These are phyloP conservation scores for Operophtera brumata DNA, from an alignment of 2,888 invertebrate species.

Conservation along the genomic window DNA sequence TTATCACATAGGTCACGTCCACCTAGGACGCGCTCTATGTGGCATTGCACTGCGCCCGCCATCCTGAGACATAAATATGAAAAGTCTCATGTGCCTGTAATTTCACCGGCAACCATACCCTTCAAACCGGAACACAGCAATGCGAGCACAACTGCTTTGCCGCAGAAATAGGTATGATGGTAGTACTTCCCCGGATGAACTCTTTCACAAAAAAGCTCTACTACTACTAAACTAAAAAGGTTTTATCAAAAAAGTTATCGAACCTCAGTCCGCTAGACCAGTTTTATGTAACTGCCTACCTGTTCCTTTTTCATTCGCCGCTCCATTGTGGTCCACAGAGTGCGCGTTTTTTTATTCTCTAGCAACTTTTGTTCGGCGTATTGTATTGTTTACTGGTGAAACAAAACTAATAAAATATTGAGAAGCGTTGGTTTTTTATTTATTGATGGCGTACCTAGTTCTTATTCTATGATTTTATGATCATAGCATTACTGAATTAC, in stretches of 20 bases:
- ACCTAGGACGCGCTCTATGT: too few species aligned
- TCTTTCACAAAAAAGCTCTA: too few species aligned
- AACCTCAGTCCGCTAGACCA: conserved; percentile 42
- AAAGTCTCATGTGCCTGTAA: too few species aligned
- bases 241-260: conserved; percentile 36
- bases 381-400: conserved; percentile 9
- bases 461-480: conserved; percentile 15
- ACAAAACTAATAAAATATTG: conserved; percentile 33
- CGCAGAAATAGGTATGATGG: too few species aligned
- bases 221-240: too few species aligned
- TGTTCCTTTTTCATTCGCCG: conserved; percentile 43
- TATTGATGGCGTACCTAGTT: conserved; percentile 9
- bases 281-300: conserved; percentile 46
- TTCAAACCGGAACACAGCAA: too few species aligned
- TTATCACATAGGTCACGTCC: too few species aligned
- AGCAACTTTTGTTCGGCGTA: conserved; percentile 13
- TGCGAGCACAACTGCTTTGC: too few species aligned
- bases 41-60: too few species aligned
- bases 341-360: conserved; percentile 34
- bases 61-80: too few species aligned
- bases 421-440: conserved; percentile 36
- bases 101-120: too few species aligned
- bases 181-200: too few species aligned
- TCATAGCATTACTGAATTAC: conserved; percentile 12
- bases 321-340: conserved; percentile 43